Percentiles rank a stretch among this genome's conserved stretches.
These are phyloP conservation scores for Apeltes quadracus DNA, from an alignment of 2,113 vertebrate species.

Conservation along the genomic window DNA sequence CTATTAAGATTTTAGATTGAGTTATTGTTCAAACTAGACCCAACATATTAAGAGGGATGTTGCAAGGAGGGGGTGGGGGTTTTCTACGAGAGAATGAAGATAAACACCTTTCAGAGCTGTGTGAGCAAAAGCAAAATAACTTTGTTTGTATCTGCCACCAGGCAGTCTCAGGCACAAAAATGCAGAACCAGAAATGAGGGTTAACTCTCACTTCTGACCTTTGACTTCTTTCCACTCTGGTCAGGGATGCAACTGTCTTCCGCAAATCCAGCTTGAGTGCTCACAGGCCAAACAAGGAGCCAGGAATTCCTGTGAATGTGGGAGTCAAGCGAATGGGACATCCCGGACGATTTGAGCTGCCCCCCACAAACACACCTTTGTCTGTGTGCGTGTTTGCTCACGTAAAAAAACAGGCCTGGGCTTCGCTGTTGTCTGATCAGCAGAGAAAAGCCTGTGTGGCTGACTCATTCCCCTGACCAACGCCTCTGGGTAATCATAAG, in stretches of 20 bases:
- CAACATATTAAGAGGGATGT: not conserved
- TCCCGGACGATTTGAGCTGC: constrained; percentile 47
- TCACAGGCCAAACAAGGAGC: constrained; percentile 41
- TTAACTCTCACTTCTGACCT: constrained; percentile 45
- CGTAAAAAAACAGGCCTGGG: constrained; percentile 48
- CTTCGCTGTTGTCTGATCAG: constrained; percentile 34
- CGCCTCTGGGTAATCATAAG: constrained; percentile 26
- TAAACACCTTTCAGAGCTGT: constrained; percentile 16
- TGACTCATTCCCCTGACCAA: constrained; percentile 24
- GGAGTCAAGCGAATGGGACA: constrained; percentile 38
- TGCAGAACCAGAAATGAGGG: constrained; percentile 33
- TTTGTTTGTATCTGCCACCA: constrained; percentile 11
- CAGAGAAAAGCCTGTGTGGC: constrained; percentile 19
- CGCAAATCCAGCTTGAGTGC: constrained; percentile 52
- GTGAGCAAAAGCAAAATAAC: no score
- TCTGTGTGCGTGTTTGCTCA: constrained; percentile 49
- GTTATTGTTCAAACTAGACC: not conserved
- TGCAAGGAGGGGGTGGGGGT: not conserved
- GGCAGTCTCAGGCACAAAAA: constrained; percentile 47
- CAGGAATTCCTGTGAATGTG: constrained; percentile 50
- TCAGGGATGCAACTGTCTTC: constrained; percentile 44
- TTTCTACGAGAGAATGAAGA: not conserved
- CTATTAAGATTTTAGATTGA: constrained; percentile 20
- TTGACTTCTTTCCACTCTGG: constrained; percentile 53
- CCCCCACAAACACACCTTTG: constrained; percentile 49